Conservation (phyloP, 2,888 invertebrate species). For the Tachina lurida region DNA sequence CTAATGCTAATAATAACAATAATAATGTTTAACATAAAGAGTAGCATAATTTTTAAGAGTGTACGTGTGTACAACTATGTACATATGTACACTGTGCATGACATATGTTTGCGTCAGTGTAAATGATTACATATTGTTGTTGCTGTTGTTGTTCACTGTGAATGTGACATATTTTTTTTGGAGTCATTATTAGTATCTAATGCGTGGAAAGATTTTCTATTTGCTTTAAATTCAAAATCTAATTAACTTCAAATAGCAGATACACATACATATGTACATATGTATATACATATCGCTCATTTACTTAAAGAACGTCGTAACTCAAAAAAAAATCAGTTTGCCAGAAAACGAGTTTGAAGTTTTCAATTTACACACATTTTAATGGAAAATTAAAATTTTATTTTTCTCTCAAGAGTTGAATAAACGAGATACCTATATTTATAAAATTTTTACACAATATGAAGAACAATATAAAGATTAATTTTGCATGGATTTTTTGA, state of each 20-base stretch:
- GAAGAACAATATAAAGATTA: too few relatives aligned
- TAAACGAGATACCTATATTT: too few relatives aligned
- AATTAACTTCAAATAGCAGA: slow-evolving; percentile 14
- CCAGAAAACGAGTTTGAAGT: too few relatives aligned
- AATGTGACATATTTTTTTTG: slow-evolving; percentile 9
- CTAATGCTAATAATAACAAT: slow-evolving; percentile 50
- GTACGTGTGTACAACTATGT: too few relatives aligned
- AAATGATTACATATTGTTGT: background rate
- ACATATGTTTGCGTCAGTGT: slow-evolving; percentile 11
- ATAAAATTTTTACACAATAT: too few relatives aligned
- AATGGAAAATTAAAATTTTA: too few relatives aligned
- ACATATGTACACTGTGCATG: background rate
- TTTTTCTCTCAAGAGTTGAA: too few relatives aligned
- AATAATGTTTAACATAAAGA: slow-evolving; percentile 42
- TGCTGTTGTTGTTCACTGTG: slow-evolving; percentile 4
- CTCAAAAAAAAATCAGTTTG: too few relatives aligned
- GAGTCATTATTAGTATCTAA: background rate
- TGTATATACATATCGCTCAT: too few relatives aligned
- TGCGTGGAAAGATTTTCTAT: slow-evolving; percentile 11
- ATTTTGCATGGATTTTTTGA: too few relatives aligned
- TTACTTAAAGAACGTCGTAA: too few relatives aligned
- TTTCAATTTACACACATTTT: too few relatives aligned
- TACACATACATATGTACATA: background rate
- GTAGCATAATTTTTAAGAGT: slow-evolving; percentile 25
- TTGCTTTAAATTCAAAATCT: slow-evolving; percentile 1